Percentiles rank a stretch among this genome's conserved stretches.
These are phyloP conservation scores for Egretta garzetta DNA, from an alignment of 2,113 vertebrate genomes.

Conservation along the genomic window DNA sequence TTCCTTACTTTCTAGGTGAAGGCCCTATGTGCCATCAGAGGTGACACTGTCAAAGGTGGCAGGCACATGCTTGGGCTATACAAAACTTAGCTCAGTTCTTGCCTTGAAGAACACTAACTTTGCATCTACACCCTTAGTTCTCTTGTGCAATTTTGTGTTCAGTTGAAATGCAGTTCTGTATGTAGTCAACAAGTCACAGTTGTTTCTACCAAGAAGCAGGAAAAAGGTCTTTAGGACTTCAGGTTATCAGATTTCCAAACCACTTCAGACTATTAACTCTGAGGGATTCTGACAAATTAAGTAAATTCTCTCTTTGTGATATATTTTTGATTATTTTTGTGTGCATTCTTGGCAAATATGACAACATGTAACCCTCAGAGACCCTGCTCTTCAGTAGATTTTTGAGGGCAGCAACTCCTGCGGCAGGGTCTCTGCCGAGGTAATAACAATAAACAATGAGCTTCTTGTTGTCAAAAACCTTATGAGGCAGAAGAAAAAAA, in stretches of 20 bases:
- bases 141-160: background rate
- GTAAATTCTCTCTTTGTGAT: background rate
- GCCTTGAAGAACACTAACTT: background rate
- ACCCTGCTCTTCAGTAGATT: background rate
- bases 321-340: background rate
- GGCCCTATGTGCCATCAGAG: accelerated
- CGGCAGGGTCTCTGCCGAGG: background rate
- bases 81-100: background rate
- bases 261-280: background rate
- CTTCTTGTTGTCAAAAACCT: background rate
- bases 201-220: background rate
- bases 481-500: background rate
- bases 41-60: background rate
- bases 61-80: background rate
- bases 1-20: background rate
- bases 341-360: background rate
- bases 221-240: background rate
- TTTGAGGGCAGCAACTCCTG: background rate
- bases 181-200: background rate
- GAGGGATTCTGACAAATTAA: background rate
- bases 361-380: background rate
- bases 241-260: background rate
- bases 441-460: background rate
- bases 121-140: background rate
- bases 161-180: background rate